A percentile compares a stretch with the other conserved stretches of the same genome.
Evolutionary conservation across 2,113 vertebrate species (phyloP).

Genomic region (Zootoca vivipara): DNA sequence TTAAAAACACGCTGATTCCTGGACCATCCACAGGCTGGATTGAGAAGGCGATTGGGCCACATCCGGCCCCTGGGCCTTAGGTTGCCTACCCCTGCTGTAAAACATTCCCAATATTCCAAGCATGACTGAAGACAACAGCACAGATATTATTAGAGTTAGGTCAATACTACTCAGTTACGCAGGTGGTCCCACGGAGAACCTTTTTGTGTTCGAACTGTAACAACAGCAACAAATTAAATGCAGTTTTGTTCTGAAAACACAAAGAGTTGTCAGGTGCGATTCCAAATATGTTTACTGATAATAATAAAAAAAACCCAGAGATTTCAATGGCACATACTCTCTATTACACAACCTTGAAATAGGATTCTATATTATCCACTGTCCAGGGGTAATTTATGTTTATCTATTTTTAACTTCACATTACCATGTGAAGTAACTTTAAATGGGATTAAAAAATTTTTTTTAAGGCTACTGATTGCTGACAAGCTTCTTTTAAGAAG

Average conservation of each 20-base stretch:
- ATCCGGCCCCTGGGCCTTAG: too few relatives aligned
- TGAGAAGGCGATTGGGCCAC: too few relatives aligned
- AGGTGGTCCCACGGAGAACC: not conserved
- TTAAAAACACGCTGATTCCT: too few relatives aligned
- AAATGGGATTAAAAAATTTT: not conserved
- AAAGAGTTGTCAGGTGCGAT: not conserved
- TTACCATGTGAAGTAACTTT: not conserved
- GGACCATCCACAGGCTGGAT: too few relatives aligned
- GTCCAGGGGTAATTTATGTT: too few relatives aligned
- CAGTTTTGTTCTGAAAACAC: not conserved
- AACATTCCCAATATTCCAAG: conserved; percentile 14
- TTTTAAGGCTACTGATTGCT: not conserved
- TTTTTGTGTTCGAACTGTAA: not conserved
- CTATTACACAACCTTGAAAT: not conserved
- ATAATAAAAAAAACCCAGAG: not conserved
- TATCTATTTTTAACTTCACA: too few relatives aligned
- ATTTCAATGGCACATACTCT: not conserved
- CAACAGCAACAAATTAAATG: not conserved
- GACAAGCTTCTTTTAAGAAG: not conserved
- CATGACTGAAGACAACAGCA: not conserved
- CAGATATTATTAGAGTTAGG: not conserved
- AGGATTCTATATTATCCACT: not conserved
- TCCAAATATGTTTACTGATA: not conserved
- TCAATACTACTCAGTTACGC: conserved; percentile 22
- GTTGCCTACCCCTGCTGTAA: too few relatives aligned